Conservation (phyloP, 1,140 invertebrate genomes). For the Asbolus verrucosus region DNA sequence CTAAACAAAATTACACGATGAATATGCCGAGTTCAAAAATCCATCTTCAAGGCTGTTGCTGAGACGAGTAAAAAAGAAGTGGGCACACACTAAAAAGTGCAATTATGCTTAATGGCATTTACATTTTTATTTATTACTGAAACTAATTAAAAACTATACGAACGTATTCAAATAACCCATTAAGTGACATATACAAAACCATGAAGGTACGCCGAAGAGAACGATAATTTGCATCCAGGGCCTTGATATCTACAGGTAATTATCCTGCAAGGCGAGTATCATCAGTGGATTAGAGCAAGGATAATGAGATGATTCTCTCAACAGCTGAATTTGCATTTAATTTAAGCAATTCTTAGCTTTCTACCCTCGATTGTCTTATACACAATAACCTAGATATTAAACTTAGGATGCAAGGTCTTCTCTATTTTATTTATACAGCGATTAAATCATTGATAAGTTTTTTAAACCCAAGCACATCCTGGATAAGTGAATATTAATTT, state of each 20-base stretch:
- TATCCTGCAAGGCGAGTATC: constrained; percentile 9
- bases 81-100: not conserved
- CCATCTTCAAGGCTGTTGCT: not conserved
- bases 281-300: constrained; percentile 19
- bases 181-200: constrained; percentile 17
- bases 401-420: no score
- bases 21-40: no score
- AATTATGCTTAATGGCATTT: constrained; percentile 13
- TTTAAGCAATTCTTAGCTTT: not conserved
- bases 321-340: constrained; percentile 30
- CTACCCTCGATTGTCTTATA: no score
- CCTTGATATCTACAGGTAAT: constrained; percentile 17
- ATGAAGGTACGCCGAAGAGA: no score
- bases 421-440: no score
- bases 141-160: constrained; percentile 19
- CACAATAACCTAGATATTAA: no score
- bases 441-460: no score
- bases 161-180: constrained; percentile 14
- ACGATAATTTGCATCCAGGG: constrained; percentile 17
- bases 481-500: not conserved
- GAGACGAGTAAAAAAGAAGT: not conserved
- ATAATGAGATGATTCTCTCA: constrained; percentile 25
- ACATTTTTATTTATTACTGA: no score
- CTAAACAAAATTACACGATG: no score
- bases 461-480: constrained; percentile 7